phyloP scores from a whole-genome alignment of 2,888 invertebrate genomes.

The Chelonus formosanus region DNA sequence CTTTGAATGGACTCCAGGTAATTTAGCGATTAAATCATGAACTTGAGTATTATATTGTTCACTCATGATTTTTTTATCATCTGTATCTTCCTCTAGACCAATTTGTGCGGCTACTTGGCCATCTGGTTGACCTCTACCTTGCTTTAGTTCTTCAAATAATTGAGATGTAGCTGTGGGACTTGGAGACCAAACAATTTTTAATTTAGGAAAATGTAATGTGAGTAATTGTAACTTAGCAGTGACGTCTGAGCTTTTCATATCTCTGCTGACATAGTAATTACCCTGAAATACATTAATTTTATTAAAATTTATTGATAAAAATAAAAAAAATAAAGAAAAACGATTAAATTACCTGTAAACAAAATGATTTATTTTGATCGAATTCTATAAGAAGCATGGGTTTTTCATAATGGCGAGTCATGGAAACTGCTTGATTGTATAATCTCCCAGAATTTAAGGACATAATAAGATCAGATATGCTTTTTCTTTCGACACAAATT shows the following conservation, averaged over 20 bases:
- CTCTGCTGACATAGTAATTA: slow-evolving; percentile 80
- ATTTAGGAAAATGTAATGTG: slow-evolving; percentile 93
- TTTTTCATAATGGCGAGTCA: slow-evolving; percentile 87
- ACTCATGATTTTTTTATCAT: slow-evolving; percentile 62
- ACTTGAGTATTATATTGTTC: slow-evolving; percentile 78
- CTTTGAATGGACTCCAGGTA: slow-evolving; percentile 89
- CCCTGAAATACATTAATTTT: slow-evolving; percentile 68
- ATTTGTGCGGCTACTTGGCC: slow-evolving; percentile 76
- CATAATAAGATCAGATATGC: slow-evolving; percentile 93
- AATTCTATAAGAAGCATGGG: slow-evolving; percentile 96
- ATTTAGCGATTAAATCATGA: slow-evolving; percentile 83
- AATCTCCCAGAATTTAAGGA: slow-evolving; percentile 94
- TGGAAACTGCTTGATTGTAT: slow-evolving; percentile 93
- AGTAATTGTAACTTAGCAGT: slow-evolving; percentile 88
- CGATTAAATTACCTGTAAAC: slow-evolving; percentile 74
- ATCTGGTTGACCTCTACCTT: slow-evolving; percentile 84
- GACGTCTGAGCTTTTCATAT: slow-evolving; percentile 79
- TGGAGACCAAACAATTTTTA: slow-evolving; percentile 95
- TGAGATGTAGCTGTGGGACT: slow-evolving; percentile 96
- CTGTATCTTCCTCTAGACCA: slow-evolving; percentile 72
- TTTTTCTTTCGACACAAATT: slow-evolving; percentile 96
- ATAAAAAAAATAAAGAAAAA: slow-evolving; percentile 1
- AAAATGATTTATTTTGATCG: slow-evolving; percentile 91
- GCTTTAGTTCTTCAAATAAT: slow-evolving; percentile 93
- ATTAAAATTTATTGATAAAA: slow-evolving; percentile 4